Evolutionary conservation across 2,888 invertebrate genomes (phyloP), one percentile per base, ranked within the genome.

Genomic region (Onthophagus sagittarius): DNA sequence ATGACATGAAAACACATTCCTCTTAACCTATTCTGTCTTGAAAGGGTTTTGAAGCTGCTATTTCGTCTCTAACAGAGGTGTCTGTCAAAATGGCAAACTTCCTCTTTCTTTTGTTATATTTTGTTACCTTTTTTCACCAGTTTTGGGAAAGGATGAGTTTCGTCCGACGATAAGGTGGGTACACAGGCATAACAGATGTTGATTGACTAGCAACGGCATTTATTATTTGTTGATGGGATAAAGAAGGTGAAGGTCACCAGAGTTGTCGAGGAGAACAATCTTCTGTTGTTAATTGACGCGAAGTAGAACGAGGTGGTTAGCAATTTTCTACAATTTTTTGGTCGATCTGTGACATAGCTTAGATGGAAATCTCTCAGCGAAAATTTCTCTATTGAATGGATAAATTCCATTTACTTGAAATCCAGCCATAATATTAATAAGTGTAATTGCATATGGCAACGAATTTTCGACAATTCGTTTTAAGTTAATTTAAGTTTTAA

Each of bases 311-410:
- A 15, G 64, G 23, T 64, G 15, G 63, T 6, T 63, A 14, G 64
- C 64, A 64, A 64, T 64, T 64, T n/a, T 64, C 64, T 64, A 64
- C 64, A 15, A 23, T 14, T 64, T 64, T 13, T 15, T 64, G 64
- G 14, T 70, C 72, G 69, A 64, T 70, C 62, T 13, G 33, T 74
- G 32, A 72, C 53, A 72, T 69, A 72, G 64, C 31, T 14, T 62
- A 69, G 62, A 23, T 72, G 53, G 70, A 72, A 72, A 15, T 74
- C 72, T 15, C 23, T 73, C 63, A 81, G 80, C 85, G 79, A 70
- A 74, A 33, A 74, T 65, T 0, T 72, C 67, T 72, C 67, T 31
- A 65, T 72, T 74, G 63, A 53, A 67, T 14, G 72, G 72, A 9
- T 63, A 63, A 31, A 74, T 74, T 65, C 70, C 72, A 67, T 39